These are phyloP conservation scores for Pterocles burchelli DNA, from an alignment of 2,113 vertebrate species.

Conservation along the genomic window DNA sequence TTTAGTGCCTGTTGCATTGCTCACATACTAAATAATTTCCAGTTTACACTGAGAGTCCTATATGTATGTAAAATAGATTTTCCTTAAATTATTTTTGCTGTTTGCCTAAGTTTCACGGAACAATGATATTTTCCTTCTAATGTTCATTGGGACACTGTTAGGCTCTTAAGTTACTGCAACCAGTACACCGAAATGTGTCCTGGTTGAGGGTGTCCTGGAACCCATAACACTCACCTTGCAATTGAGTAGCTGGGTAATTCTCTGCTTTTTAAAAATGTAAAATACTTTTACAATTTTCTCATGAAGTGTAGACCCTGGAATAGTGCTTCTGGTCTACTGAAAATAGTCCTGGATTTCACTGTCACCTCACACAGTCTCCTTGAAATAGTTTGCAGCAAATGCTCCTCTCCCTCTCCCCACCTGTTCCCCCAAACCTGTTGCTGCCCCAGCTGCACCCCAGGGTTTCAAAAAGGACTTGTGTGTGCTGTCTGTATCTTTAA, in stretches of 20 bases:
- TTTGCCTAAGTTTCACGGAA: neutral
- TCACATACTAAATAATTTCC: neutral
- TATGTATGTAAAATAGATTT: neutral
- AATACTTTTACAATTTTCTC: neutral
- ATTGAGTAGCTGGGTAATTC: neutral
- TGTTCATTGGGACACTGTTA: neutral
- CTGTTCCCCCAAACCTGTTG: neutral
- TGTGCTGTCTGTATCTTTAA: neutral
- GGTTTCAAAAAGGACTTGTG: neutral
- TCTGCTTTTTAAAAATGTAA: neutral
- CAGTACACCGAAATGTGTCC: neutral
- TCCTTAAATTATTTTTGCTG: neutral
- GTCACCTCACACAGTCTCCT: neutral
- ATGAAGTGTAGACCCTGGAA: neutral
- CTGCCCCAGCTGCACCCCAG: neutral
- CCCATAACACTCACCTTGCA: neutral
- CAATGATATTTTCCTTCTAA: neutral
- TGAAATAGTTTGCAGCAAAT: neutral
- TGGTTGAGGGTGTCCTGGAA: neutral
- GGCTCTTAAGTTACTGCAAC: neutral
- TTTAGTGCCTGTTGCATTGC: neutral
- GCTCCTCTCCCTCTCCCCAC: neutral
- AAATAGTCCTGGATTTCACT: neutral
- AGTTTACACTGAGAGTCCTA: neutral
- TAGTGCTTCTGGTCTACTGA: neutral